phyloP scores from a whole-genome alignment of 1,140 invertebrate genomes.

The Babylonia areolata region DNA sequence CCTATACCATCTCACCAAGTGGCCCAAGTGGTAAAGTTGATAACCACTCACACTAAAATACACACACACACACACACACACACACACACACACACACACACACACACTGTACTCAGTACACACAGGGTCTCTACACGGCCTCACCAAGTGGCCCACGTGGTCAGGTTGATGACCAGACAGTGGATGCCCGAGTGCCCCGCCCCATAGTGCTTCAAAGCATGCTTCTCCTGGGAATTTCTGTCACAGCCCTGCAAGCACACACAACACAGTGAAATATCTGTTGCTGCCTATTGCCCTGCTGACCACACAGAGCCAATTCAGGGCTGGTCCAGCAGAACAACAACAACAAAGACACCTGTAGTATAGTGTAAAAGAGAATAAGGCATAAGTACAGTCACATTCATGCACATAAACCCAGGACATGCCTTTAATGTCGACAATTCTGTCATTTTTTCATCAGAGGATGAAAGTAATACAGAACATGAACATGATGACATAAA shows the following conservation, averaged over 20 bases:
- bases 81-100: neutral
- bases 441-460: no score
- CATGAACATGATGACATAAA: no score
- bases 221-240: constrained; percentile 80
- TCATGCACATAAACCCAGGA: no score
- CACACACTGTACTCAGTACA: neutral
- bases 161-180: constrained; percentile 84
- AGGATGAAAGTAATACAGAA: no score
- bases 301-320: no score
- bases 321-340: no score
- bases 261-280: no score
- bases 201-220: constrained; percentile 86
- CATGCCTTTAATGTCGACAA: no score
- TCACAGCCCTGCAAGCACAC: constrained; percentile 83
- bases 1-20: constrained; percentile 80
- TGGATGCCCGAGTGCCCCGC: constrained; percentile 86
- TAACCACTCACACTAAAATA: constrained; percentile 76
- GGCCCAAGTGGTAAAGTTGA: constrained; percentile 84
- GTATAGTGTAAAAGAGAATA: no score
- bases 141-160: constrained; percentile 85
- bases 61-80: neutral
- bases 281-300: no score
- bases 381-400: no score
- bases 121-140: neutral
- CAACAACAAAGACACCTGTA: no score